These are phyloP conservation scores for Amblyjoppa fuscipennis DNA, from an alignment of 2,888 invertebrate species.

Conservation along the genomic window DNA sequence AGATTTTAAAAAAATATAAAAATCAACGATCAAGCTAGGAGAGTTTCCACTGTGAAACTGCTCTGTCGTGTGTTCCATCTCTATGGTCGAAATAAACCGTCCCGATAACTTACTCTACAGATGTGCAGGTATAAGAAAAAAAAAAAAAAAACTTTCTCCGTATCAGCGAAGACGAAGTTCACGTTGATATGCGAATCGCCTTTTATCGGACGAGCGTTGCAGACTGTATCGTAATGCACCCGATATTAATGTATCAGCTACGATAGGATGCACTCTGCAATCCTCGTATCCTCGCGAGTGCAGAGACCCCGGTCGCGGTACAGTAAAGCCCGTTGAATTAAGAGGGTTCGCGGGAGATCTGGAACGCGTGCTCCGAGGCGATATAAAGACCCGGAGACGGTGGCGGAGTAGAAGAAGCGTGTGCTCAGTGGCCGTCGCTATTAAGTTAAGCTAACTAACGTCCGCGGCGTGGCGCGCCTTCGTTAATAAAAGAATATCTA, in stretches of 20 bases:
- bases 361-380: conserved; percentile 63
- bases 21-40: background rate
- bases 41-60: conserved; percentile 3
- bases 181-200: background rate
- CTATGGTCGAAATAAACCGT: background rate
- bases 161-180: background rate
- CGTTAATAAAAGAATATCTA: conserved; percentile 81
- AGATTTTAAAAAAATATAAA: background rate
- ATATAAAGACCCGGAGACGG: conserved; percentile 53
- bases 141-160: too few species aligned
- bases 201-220: background rate
- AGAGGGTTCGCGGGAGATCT: conserved; percentile 46
- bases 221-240: conserved; percentile 13
- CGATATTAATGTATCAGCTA: background rate
- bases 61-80: background rate
- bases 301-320: conserved; percentile 22
- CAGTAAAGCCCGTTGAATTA: conserved; percentile 43
- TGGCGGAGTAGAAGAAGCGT: conserved; percentile 56
- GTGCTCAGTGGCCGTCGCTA: conserved; percentile 76
- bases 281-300: background rate
- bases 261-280: conserved; percentile 14
- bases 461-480: conserved; percentile 74
- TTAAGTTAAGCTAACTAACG: conserved; percentile 82
- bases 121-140: too few species aligned
- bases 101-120: background rate